Base-by-base conservation (phyloP, 1,140 invertebrate species). In the Drosophila fuyamai region DNA sequence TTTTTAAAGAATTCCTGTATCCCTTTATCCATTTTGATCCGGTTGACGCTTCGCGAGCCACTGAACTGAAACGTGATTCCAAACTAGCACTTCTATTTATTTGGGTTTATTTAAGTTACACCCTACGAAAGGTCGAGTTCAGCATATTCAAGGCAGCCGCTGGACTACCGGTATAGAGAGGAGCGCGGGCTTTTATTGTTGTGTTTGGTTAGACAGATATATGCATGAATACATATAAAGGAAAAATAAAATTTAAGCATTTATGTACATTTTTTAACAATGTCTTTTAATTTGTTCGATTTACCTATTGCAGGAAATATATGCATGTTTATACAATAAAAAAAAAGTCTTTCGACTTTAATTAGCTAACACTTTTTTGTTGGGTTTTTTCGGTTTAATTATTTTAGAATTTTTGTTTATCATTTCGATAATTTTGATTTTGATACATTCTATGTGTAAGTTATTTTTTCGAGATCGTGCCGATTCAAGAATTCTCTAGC, bases 1-100 rank as follows among this genome's bases (percentile, higher is more conserved):
- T 81, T 66, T 18, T 55, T 81, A 14, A 76, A 81, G 36, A 81
- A 81, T 12, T 23, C 27, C 35, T 57, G 51, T 9, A 81, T 81
- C 16, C 57, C 48, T 0, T 36, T 38, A 32, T 70, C 78, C 78
- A 79, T 79, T 44, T 41, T 50, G 5, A 9, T 41, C 10, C 12
- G n/a, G 29, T 12, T 18, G 12, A 14, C 16, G 13, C 2, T 35
- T 43, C 16, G 13, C 16, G 4, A 23, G 35, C 5, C 13, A n/a
- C 23, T 14, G 7, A 32, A 66, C 61, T 66, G 32, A 32, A 50
- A 65, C 50, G 23, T 1, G 9, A 44, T 14, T 65, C 16, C 14
- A 40, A 48, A 41, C 35, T 47, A 36, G 13, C 27, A 16, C 9
- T 23, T 63, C 43, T 66, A 48, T 66, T 66, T 66, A 66, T 66